Base-by-base conservation (phyloP, 2,113 vertebrate genomes). In the Accipiter virgatus region DNA sequence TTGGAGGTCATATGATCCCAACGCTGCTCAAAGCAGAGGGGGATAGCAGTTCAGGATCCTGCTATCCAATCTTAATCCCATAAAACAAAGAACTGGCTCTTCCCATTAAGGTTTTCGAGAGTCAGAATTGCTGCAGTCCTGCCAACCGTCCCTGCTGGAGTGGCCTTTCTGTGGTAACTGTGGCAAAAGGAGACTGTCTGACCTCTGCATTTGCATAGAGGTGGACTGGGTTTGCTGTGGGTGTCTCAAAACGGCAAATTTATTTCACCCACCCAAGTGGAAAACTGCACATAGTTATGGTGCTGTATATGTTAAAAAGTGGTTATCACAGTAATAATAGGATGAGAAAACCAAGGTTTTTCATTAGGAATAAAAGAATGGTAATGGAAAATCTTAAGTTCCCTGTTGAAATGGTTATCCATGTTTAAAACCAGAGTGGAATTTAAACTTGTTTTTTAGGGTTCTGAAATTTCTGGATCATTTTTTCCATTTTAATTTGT, bases 401-500 rank as follows among this genome's bases (percentile, higher is more conserved):
- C 45, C 36, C 32, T 72, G 29, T 61, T 85, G 45, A 63, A 68
- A 68, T 75, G 26, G 34, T 82, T 85, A 86, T 68, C 81, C 32
- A 31, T 40, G 32, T 77, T 95, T 45, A 91, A 97, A 95, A 94
- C 66, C 93, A 79, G 58, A 40, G 25, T 85, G 93, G 86, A 86
- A 95, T 89, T 95, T 65, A 89, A 85, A 75, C 34, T 71, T 71
- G 18, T 1, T 48, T 80, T 92, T 72, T 68, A 87, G 58, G 40
- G 22, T 89, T 91, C 73, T 87, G 72, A 92, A 89, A 77, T 84
- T 96, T 91, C 70, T 81, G 83, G 65, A 47, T 93, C 15, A 75
- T 53, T 91, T 96, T 93, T 97, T 95, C 91, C 81, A 34, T 87
- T 89, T 96, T 84, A 80, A n/a, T 91, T 84, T 90, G 86, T 80